Conservation (phyloP, 1,140 invertebrate species). For the Argopecten irradians region DNA sequence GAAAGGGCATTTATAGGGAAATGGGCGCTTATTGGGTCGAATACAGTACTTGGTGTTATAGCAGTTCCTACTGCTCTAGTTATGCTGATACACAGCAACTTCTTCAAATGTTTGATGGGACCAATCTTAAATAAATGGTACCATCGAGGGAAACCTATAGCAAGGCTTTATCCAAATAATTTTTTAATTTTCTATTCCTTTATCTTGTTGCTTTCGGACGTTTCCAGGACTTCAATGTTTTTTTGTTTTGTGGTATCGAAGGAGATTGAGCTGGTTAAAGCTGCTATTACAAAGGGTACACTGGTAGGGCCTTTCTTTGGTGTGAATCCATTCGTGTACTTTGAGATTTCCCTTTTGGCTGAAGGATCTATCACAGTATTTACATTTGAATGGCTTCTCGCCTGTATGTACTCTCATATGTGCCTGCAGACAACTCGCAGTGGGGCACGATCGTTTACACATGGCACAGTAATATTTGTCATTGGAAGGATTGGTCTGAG, state of each 20-base stretch:
- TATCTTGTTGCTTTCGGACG: no score
- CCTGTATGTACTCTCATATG: not conserved
- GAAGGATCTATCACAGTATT: not conserved
- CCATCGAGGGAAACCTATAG: no score
- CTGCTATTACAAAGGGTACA: not conserved
- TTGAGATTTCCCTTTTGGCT: not conserved
- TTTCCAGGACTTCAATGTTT: not conserved
- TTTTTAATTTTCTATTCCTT: no score
- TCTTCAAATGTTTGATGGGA: no score
- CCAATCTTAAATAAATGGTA: no score
- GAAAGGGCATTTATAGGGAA: no score
- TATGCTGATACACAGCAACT: no score
- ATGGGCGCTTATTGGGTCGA: no score
- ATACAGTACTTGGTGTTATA: no score
- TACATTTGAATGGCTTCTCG: not conserved
- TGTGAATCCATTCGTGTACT: not conserved
- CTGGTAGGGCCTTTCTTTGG: not conserved
- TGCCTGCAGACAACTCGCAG: not conserved
- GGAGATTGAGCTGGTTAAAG: not conserved
- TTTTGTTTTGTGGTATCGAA: not conserved
- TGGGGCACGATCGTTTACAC: not conserved
- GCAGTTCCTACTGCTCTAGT: no score
- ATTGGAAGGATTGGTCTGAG: not conserved
- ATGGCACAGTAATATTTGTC: not conserved
- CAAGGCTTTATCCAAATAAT: no score